A percentile compares a stretch with the other conserved stretches of the same genome.
Evolutionary conservation across 1,140 invertebrate species (phyloP).

Genomic region (Aporrectodea caliginosa): DNA sequence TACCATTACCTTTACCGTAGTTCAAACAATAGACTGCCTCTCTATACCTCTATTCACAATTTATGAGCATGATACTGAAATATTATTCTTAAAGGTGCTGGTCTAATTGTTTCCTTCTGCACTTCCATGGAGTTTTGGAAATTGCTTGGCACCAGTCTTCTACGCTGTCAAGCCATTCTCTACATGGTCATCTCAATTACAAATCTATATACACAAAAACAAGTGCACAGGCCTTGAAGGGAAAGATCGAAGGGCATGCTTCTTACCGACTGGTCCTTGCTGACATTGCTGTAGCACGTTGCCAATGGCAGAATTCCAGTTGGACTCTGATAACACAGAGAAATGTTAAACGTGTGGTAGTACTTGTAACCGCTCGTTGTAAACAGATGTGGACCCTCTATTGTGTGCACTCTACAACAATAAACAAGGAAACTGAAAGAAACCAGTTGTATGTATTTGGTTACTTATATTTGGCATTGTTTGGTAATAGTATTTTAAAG

Average conservation of each 20-base stretch:
- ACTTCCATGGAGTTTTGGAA: not conserved
- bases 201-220: not conserved
- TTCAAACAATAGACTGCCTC: too few species aligned
- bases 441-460: too few species aligned
- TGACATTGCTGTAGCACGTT: conserved; percentile 47
- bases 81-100: not conserved
- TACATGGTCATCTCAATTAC: not conserved
- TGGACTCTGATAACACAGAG: conserved; percentile 56
- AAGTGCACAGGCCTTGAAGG: not conserved
- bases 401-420: conserved; percentile 35
- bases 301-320: conserved; percentile 41
- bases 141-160: too few species aligned
- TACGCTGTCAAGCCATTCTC: not conserved
- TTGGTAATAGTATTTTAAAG: too few species aligned
- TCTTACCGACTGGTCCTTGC: conserved; percentile 27
- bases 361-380: conserved; percentile 62
- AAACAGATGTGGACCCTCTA: conserved; percentile 51
- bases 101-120: not conserved
- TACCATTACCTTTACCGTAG: too few species aligned
- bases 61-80: too few species aligned
- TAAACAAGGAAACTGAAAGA: too few species aligned
- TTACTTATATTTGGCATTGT: too few species aligned
- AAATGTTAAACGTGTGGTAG: conserved; percentile 63
- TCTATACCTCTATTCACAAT: too few species aligned
- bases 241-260: too few species aligned